These are phyloP conservation scores for Beaufortia kweichowensis DNA, from an alignment of 2,113 vertebrate genomes.

Conservation along the genomic window DNA sequence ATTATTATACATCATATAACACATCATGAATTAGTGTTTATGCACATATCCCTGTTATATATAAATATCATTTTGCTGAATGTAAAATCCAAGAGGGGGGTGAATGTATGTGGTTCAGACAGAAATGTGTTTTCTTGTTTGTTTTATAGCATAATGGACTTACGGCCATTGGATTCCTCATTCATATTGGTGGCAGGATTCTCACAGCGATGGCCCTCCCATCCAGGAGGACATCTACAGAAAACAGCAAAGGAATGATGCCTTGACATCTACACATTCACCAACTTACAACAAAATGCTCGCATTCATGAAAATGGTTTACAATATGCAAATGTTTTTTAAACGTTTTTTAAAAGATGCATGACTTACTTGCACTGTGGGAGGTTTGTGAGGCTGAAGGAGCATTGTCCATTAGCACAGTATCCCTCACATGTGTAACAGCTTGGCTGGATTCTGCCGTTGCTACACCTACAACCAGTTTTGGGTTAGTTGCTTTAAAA, in stretches of 20 bases:
- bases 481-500: too few relatives aligned
- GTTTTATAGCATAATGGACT: constrained; percentile 19
- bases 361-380: constrained; percentile 85
- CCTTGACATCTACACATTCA: not conserved
- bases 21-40: too few relatives aligned
- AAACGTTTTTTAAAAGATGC: not conserved
- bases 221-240: constrained; percentile 57
- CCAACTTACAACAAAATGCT: too few relatives aligned
- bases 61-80: too few relatives aligned
- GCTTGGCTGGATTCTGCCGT: constrained; percentile 82
- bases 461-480: constrained; percentile 71
- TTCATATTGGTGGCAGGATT: not conserved
- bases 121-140: too few relatives aligned
- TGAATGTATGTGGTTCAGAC: too few relatives aligned
- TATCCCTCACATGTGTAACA: constrained; percentile 89
- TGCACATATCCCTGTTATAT: too few relatives aligned
- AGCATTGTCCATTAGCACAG: constrained; percentile 88
- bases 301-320: too few relatives aligned
- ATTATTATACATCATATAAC: too few relatives aligned
- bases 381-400: constrained; percentile 79
- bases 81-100: too few relatives aligned
- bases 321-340: not conserved
- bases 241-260: not conserved
- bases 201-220: constrained; percentile 55
- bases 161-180: constrained; percentile 41